Evolutionary conservation across 35 echinoderm and acorn worm species (phyloP).

Genomic region (Ptychodera flava): DNA sequence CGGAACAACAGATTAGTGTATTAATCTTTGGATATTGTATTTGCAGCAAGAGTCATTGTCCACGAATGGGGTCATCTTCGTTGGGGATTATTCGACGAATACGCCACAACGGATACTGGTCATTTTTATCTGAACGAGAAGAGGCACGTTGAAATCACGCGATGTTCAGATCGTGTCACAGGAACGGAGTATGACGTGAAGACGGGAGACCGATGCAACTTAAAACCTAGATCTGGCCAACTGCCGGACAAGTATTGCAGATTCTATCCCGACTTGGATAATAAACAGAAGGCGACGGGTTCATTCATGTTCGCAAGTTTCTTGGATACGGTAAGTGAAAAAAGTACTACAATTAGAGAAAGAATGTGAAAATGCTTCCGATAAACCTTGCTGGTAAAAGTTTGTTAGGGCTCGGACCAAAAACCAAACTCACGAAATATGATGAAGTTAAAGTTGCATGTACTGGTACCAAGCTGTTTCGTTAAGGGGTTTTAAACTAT

Average conservation of each 20-base stretch:
- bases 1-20: not conserved
- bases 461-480: not conserved
- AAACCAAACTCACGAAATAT: not conserved
- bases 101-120: not conserved
- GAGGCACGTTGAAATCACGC: not conserved
- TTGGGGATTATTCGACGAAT: constrained; percentile 18
- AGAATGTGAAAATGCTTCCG: not conserved
- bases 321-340: not conserved
- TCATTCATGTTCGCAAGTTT: not conserved
- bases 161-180: not conserved
- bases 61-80: constrained; percentile 24
- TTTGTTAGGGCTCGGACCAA: not conserved
- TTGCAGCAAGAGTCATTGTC: constrained; percentile 4
- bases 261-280: not conserved
- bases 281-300: not conserved
- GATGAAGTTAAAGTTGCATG: not conserved
- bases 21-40: not conserved
- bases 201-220: not conserved
- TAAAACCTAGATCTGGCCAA: not conserved
- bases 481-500: not conserved
- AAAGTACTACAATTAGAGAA: not conserved
- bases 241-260: not conserved
- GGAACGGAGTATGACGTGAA: not conserved
- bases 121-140: not conserved
- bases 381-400: not conserved